A percentile compares a stretch with the other conserved stretches of the same genome.
Evolutionary conservation across 2,888 invertebrate species (phyloP).

Genomic region (Aphidoletes aphidimyza): DNA sequence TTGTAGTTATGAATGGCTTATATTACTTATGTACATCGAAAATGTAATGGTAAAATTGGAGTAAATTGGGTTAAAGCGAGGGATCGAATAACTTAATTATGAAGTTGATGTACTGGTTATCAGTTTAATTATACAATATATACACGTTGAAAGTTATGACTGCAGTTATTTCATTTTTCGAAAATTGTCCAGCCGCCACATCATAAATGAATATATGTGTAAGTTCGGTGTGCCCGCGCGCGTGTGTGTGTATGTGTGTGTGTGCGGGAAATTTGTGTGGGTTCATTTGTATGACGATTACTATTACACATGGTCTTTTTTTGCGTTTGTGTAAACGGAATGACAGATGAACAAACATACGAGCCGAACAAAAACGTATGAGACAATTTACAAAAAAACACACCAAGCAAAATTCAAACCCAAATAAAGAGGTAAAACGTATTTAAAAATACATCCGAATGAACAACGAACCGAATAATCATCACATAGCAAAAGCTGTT

Average conservation of each 20-base stretch:
- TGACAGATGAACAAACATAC: neutral
- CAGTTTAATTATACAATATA: neutral
- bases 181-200: too few species aligned
- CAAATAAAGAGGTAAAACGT: constrained; percentile 27
- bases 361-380: neutral
- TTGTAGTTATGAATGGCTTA: neutral
- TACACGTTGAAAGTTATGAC: neutral
- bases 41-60: too few species aligned
- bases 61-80: too few species aligned
- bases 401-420: neutral
- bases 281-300: neutral
- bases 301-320: neutral
- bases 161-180: neutral
- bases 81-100: constrained; percentile 26
- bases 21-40: neutral
- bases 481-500: constrained; percentile 37
- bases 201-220: too few species aligned
- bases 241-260: too few species aligned
- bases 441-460: constrained; percentile 28
- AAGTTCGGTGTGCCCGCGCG: too few species aligned
- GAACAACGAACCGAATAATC: constrained; percentile 46
- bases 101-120: constrained; percentile 20
- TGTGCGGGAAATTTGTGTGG: too few species aligned
- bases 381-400: neutral
- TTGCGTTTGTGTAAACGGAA: neutral